These are phyloP conservation scores for Gnathonemus longibarbis DNA, from an alignment of 2,113 vertebrate genomes.

Conservation along the genomic window DNA sequence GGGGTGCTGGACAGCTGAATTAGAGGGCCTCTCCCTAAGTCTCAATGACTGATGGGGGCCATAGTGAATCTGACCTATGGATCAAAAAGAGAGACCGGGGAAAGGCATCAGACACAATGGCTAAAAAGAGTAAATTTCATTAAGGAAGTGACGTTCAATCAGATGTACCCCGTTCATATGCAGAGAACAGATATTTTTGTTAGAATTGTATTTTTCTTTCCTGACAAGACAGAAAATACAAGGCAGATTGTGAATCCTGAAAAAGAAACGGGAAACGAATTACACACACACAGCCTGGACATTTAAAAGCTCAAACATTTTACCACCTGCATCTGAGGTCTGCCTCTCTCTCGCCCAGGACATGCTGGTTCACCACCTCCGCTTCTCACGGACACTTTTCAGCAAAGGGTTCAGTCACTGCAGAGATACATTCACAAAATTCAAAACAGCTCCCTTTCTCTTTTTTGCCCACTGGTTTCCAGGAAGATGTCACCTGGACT, in stretches of 20 bases:
- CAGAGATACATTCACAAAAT: background rate
- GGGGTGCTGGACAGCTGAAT: constrained; percentile 26
- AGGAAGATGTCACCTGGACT: constrained; percentile 43
- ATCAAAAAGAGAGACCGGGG: background rate
- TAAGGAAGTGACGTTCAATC: background rate
- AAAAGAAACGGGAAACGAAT: background rate
- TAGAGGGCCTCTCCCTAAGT: constrained; percentile 28
- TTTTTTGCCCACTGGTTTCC: background rate
- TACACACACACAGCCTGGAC: background rate
- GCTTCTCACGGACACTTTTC: background rate
- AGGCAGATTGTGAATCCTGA: background rate
- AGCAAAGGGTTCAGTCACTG: background rate
- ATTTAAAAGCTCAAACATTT: background rate
- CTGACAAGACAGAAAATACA: background rate
- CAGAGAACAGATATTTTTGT: background rate
- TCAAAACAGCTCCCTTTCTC: constrained; percentile 10
- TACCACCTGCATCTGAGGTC: constrained; percentile 7
- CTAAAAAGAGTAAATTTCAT: background rate
- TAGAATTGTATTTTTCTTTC: background rate
- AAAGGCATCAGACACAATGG: background rate
- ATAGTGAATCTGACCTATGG: constrained; percentile 23
- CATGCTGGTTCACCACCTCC: background rate
- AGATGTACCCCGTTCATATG: background rate
- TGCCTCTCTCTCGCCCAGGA: constrained; percentile 29
- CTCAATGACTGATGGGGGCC: constrained; percentile 38